Evolutionary conservation across 2,888 invertebrate genomes (phyloP), one percentile per base, ranked within the genome.

Genomic region (Schizaphis graminum): DNA sequence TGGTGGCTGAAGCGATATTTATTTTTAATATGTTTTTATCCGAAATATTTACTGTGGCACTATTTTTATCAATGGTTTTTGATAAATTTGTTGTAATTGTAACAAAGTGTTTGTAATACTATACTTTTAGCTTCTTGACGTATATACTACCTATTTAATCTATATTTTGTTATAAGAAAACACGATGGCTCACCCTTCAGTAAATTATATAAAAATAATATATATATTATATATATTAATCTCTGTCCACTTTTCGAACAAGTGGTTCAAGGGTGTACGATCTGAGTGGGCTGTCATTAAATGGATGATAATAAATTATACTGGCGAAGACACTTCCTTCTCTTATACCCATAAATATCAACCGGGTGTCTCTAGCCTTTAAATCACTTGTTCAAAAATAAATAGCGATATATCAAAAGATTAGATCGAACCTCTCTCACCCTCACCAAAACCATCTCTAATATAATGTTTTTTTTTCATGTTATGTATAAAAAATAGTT

Each of bases 271-370:
- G 28, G 41, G 87, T 35, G 86, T 49, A 61, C 21, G 47, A 44
- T 11, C 91, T 85, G 86, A 49, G 67, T 53, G 41, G 21, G 21
- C 28, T 67, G 41, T 88, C 67, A 44, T 41, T 88, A 88, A 92
- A 92, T 10, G n/a, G 35, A 88, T 88, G 41, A 88, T 92, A 88
- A 67, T 92, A 92, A 92, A 92, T 92, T 88, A 88, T 41, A 67
- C 35, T 10, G 10, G 35, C 10, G 49, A 41, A 92, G 35, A 92
- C 5, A 67, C 28, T 53, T 53, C 61, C 87, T 92, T 67, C 67
- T 88, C 2, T 16, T 87, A 16, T 87, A 16, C 8, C 86, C 87
- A 88, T 88, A 92, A 92, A 92, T 92, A 92, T 53, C 41, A 67
- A 67, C 88, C 53, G 24, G 24, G 67, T 67, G 49, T 87, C 91